Base-by-base conservation (phyloP, 2,888 invertebrate species). In the Alentia gelatinosa region DNA sequence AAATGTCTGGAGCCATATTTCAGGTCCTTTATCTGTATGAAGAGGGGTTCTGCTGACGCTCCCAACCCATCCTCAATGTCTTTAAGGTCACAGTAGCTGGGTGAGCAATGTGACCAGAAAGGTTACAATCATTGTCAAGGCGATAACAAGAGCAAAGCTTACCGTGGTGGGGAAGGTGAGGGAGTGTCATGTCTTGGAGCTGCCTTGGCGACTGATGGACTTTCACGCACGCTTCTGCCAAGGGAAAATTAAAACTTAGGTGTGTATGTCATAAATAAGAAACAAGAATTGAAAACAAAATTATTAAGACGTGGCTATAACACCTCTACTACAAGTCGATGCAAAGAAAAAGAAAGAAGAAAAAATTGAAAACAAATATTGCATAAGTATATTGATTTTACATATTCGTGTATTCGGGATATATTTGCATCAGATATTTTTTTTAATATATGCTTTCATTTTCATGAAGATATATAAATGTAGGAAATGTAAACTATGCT, bases 161-260 rank as follows among this genome's bases (percentile, higher is more conserved):
- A 89, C 89, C 89, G 56, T 33, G 89, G 56, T 89, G 89, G 89
- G 42, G 89, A 89, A n/a, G 89, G 89, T 56, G 89, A 63, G 15
- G 89, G 89, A 1, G 89, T 89, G 56, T 89, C 63, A 12, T 89
- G 63, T 33, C 56, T 37, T 0, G 89, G 35, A n/a, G 56, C 26
- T 56, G 89, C 0, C 33, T 50, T 63, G 30, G 56, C 9, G n/a
- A 37, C 42, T 1, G 86, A 30, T 47, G 86, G 86, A 86, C 47
- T 86, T 50, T 86, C 86, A 86, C 47, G 47, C 9, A 86, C 15
- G 26, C 50, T 86, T 15, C 86, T 42, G 86, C 33, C 5, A 39
- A 7, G 33, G 26, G 9, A 79, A 79, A n/a, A 12, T 12, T 4
- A 79, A 79, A 26, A 63, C 5, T 12, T n/a, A n/a, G n/a, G 12